Percentiles rank a stretch among this genome's conserved stretches.
Evolutionary conservation across 2,113 vertebrate genomes (phyloP).

Genomic region (Coptodon bakossiorum): DNA sequence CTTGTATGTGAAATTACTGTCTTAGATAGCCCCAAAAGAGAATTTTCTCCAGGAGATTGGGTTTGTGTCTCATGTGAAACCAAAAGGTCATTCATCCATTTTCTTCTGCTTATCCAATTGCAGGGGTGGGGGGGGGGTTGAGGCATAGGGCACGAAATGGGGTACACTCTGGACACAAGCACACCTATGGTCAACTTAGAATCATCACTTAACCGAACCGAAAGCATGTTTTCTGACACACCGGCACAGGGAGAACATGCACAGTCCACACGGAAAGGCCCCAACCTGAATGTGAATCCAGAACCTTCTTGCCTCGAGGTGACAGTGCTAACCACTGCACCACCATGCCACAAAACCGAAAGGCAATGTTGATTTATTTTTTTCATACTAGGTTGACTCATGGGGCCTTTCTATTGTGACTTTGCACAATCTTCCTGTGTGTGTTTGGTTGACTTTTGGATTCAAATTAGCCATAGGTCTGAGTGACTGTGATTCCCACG

Average conservation of each 20-base stretch:
- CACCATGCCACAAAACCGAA: background rate
- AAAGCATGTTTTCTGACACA: background rate
- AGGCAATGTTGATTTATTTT: background rate
- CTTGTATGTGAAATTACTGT: background rate
- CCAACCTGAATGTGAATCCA: background rate
- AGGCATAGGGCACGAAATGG: fast-evolving
- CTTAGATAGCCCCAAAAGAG: background rate
- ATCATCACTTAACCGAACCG: background rate
- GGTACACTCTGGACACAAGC: background rate
- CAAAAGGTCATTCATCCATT: background rate
- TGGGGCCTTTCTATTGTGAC: background rate
- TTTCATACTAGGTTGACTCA: background rate
- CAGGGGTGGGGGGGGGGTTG: background rate
- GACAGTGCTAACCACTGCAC: fast-evolving
- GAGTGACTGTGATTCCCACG: background rate
- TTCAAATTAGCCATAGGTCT: background rate
- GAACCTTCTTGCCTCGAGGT: background rate
- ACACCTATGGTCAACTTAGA: background rate
- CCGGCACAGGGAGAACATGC: background rate
- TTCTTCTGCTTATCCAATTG: background rate
- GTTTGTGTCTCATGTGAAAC: background rate
- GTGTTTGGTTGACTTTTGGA: background rate
- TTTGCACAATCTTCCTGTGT: background rate
- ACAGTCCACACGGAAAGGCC: background rate
- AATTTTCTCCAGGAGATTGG: background rate